Evolutionary conservation across 2,888 invertebrate species (phyloP).

Genomic region (Octonoba sinensis): DNA sequence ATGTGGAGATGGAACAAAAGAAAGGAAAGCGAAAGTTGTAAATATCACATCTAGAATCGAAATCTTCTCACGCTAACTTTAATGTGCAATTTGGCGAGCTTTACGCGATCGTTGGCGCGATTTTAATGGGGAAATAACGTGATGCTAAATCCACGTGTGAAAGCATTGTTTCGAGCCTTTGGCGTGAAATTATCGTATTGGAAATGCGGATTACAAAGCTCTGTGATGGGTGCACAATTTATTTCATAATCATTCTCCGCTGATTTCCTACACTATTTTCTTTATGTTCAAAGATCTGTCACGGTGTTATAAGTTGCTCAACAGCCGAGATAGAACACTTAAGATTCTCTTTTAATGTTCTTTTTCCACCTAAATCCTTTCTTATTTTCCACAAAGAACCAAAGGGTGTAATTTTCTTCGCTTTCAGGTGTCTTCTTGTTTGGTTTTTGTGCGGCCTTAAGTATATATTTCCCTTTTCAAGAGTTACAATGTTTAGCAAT

Average conservation of each 20-base stretch:
- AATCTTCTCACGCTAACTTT: conserved; percentile 16
- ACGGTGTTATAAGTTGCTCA: conserved; percentile 1
- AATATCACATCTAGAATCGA: too few relatives aligned
- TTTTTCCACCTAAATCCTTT: not conserved
- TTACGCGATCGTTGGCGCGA: conserved; percentile 19
- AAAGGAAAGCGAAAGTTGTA: too few relatives aligned
- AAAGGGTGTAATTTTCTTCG: too few relatives aligned
- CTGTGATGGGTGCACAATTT: conserved; percentile 5
- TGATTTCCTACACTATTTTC: not conserved
- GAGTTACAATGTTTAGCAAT: too few relatives aligned
- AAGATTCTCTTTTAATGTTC: conserved; percentile 7
- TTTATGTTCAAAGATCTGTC: conserved; percentile 24
- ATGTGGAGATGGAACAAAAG: not conserved
- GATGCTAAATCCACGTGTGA: conserved; percentile 33
- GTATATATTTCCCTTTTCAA: too few relatives aligned
- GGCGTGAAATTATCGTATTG: conserved; percentile 32
- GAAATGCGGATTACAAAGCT: not conserved
- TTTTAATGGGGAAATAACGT: conserved; percentile 47
- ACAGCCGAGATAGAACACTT: not conserved
- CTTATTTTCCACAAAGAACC: too few relatives aligned
- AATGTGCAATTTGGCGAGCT: conserved; percentile 25
- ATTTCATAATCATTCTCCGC: not conserved
- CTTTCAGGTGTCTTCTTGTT: too few relatives aligned
- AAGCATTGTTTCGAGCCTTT: conserved; percentile 25
- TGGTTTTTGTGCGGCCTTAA: too few relatives aligned